A percentile compares a stretch with the other conserved stretches of the same genome.
phyloP scores from a whole-genome alignment of 1,140 invertebrate genomes.

The Bombus ignitus region DNA sequence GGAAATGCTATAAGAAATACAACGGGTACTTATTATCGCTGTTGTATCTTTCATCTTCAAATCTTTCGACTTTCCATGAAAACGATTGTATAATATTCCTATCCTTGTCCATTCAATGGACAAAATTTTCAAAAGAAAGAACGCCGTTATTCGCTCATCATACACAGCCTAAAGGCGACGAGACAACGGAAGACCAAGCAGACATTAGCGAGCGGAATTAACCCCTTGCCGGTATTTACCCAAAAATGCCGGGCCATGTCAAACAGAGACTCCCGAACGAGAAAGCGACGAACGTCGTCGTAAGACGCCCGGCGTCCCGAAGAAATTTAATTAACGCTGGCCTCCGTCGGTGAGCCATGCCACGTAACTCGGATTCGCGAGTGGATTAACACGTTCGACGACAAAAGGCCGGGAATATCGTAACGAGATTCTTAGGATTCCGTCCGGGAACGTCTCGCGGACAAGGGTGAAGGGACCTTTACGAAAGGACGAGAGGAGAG shows the following conservation, averaged over 20 bases:
- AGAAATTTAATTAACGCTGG: conserved; percentile 54
- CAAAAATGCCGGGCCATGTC: conserved; percentile 46
- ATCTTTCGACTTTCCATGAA: too few species aligned
- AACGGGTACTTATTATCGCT: too few species aligned
- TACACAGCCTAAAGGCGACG: not conserved
- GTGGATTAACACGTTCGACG: conserved; percentile 52
- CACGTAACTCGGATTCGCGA: conserved; percentile 52
- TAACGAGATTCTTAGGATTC: conserved; percentile 56
- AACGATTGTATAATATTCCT: too few species aligned
- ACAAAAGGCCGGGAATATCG: conserved; percentile 42
- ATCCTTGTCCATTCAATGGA: too few species aligned
- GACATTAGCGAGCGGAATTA: conserved; percentile 12
- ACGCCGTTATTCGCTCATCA: not conserved
- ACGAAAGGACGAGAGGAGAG: not conserved
- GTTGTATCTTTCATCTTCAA: too few species aligned
- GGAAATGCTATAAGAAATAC: too few species aligned
- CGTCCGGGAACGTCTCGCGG: conserved; percentile 54
- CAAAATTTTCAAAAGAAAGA: not conserved
- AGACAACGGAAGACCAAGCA: not conserved
- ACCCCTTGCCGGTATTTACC: conserved; percentile 25
- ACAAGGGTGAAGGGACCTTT: conserved; percentile 34
- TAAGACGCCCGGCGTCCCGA: conserved; percentile 16
- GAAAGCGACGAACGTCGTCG: not conserved
- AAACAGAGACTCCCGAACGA: conserved; percentile 4
- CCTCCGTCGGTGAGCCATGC: not conserved